phyloP scores from a whole-genome alignment of 2,113 vertebrate species.

The Thermophis baileyi region DNA sequence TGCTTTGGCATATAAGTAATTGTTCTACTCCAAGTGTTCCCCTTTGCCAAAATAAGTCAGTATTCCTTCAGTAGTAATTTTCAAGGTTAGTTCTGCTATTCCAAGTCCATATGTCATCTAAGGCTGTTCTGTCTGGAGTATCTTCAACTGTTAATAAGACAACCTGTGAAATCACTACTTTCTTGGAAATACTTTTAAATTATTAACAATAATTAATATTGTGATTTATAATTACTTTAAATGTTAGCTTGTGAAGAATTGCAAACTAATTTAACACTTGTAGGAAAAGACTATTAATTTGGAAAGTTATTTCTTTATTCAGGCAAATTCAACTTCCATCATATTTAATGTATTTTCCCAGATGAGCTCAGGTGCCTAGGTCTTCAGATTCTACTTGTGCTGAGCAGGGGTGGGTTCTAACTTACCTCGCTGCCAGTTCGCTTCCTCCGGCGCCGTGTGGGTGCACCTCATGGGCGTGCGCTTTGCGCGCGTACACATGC shows the following conservation, averaged over 20 bases:
- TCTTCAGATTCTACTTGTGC: neutral
- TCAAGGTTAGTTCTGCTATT: neutral
- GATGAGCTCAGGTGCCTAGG: neutral
- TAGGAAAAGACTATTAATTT: neutral
- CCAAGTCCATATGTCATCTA: neutral
- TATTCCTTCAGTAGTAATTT: neutral
- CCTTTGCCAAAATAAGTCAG: neutral
- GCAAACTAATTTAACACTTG: neutral
- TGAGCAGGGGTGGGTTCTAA: too few species aligned
- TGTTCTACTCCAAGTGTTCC: neutral
- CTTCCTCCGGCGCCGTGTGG: too few species aligned
- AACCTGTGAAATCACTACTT: neutral
- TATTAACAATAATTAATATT: neutral
- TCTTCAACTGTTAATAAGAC: neutral
- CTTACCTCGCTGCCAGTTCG: too few species aligned
- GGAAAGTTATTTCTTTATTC: neutral
- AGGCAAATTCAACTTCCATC: neutral
- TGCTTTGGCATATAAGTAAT: neutral
- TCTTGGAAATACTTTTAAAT: neutral
- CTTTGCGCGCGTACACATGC: too few species aligned
- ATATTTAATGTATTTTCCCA: neutral
- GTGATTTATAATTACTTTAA: neutral
- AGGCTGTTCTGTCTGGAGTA: neutral
- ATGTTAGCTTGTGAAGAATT: neutral
- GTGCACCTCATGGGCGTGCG: too few species aligned